Conservation (phyloP, 2,113 vertebrate genomes). For the Pedionomus torquatus region DNA sequence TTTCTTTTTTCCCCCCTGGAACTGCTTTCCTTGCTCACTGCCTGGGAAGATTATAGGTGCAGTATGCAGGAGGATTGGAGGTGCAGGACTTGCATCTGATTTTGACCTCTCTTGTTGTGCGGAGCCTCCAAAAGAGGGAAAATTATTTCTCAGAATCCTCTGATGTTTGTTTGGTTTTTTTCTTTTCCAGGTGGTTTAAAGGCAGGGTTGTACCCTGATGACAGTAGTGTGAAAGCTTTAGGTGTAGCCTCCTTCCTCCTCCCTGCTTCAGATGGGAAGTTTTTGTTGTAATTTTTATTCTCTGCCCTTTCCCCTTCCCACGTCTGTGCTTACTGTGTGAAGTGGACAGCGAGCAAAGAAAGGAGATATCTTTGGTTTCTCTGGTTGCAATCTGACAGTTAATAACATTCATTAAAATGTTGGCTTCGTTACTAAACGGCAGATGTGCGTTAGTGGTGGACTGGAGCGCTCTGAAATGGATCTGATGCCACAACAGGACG, state of each 20-base stretch:
- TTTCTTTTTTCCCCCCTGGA: rapidly evolving
- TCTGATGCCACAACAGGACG: neutral
- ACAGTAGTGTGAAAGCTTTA: neutral
- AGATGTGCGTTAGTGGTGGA: neutral
- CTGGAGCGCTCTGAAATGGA: neutral
- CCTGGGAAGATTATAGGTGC: neutral
- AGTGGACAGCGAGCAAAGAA: neutral
- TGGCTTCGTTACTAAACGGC: neutral
- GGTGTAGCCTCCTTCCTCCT: neutral
- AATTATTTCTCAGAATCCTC: neutral
- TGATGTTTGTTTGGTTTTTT: too few species aligned
- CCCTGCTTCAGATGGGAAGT: neutral
- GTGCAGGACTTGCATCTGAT: neutral
- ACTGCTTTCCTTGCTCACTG: neutral
- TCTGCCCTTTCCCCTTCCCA: neutral
- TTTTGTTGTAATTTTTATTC: neutral
- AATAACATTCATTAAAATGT: neutral
- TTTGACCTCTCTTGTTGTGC: neutral
- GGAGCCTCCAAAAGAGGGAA: neutral
- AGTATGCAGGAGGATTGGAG: neutral
- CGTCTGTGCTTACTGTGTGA: neutral
- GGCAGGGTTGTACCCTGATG: neutral
- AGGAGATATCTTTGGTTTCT: neutral
- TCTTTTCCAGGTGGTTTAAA: neutral
- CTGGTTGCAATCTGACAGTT: neutral